phyloP scores from a whole-genome alignment of 2,797 vertebrate species.

The Odontamblyopus rebecca region DNA sequence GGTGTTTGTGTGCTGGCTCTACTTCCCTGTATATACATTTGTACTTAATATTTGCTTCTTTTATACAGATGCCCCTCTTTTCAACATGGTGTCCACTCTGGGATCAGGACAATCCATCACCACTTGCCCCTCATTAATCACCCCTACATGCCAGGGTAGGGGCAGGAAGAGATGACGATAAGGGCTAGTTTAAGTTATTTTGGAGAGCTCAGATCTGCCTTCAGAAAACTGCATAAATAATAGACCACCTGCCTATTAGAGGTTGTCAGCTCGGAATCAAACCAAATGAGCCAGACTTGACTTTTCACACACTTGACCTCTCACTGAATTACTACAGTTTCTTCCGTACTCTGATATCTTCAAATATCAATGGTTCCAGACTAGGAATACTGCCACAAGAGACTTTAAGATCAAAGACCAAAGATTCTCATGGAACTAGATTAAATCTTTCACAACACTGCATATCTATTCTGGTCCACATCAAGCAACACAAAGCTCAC shows the following conservation, averaged over 20 bases:
- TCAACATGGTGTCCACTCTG: slow-evolving; percentile 86
- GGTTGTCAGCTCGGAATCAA: background rate
- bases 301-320: background rate
- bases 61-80: slow-evolving; percentile 70
- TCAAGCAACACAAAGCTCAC: background rate
- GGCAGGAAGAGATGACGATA: slow-evolving; percentile 74
- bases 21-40: slow-evolving; percentile 14
- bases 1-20: slow-evolving; percentile 10
- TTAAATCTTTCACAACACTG: too few relatives aligned
- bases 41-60: slow-evolving; percentile 13
- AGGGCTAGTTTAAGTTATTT: slow-evolving; percentile 64
- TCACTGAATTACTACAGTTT: background rate
- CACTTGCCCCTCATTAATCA: slow-evolving; percentile 78
- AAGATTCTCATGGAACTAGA: too few relatives aligned
- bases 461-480: too few relatives aligned
- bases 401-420: too few relatives aligned
- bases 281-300: background rate
- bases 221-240: slow-evolving; percentile 31
- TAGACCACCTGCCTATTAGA: background rate
- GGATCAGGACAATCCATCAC: slow-evolving; percentile 89
- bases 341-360: background rate
- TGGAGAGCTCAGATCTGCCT: slow-evolving; percentile 66
- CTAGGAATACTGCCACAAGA: background rate
- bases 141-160: slow-evolving; percentile 42
- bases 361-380: background rate